Evolutionary conservation across 2,888 invertebrate species (phyloP).

Genomic region (Eledona agricola): DNA sequence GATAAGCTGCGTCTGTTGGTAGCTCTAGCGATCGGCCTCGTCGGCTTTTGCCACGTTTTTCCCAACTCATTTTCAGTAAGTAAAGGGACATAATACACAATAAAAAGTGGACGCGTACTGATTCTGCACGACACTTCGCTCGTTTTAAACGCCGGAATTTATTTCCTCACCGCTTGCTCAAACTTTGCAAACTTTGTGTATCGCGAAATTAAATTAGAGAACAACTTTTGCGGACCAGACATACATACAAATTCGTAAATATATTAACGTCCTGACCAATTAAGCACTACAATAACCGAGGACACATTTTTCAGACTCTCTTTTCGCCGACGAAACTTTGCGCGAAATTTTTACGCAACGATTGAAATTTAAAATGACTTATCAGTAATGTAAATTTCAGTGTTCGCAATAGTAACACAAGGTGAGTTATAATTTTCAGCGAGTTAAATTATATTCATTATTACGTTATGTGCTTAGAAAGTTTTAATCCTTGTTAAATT

Average conservation of each 20-base stretch:
- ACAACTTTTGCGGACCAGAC: slow-evolving; percentile 33
- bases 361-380: too few species aligned
- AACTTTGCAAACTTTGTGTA: slow-evolving; percentile 35
- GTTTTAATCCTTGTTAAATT: too few species aligned
- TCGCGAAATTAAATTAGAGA: slow-evolving; percentile 36
- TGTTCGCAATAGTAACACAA: too few species aligned
- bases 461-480: too few species aligned
- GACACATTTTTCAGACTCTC: slow-evolving; percentile 20
- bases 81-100: slow-evolving; percentile 26
- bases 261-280: slow-evolving; percentile 27
- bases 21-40: slow-evolving; percentile 22
- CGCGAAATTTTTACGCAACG: too few species aligned
- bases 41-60: slow-evolving; percentile 21
- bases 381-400: too few species aligned
- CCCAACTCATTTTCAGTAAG: slow-evolving; percentile 35
- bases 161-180: slow-evolving; percentile 20
- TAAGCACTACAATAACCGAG: slow-evolving; percentile 17
- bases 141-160: slow-evolving; percentile 19
- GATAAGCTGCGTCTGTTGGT: slow-evolving; percentile 39
- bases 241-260: slow-evolving; percentile 32
- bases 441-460: too few species aligned
- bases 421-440: too few species aligned
- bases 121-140: slow-evolving; percentile 7
- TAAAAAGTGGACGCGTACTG: slow-evolving; percentile 11
- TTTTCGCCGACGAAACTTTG: slow-evolving; percentile 10